Conservation (phyloP, 2,888 invertebrate genomes). For the Muschampia staudingeri region DNA sequence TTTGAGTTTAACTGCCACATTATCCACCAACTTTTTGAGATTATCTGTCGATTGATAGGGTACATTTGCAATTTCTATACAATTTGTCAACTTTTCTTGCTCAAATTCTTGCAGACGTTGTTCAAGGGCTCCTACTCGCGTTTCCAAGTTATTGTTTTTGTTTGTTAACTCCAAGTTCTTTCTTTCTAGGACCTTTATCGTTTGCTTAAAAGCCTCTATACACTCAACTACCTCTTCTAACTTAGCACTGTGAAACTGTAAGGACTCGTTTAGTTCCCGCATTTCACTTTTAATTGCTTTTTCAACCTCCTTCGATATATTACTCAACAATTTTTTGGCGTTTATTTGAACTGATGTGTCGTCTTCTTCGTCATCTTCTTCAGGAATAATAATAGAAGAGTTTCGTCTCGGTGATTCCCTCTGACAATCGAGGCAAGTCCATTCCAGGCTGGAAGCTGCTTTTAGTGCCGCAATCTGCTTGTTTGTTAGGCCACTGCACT, state of each 20-base stretch:
- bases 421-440: slow-evolving; percentile 53
- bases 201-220: not conserved
- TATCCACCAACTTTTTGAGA: not conserved
- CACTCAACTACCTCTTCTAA: not conserved
- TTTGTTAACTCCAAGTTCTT: not conserved
- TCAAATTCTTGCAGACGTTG: not conserved
- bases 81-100: not conserved
- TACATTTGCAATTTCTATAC: not conserved
- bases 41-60: not conserved
- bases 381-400: not conserved
- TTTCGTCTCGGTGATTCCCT: not conserved
- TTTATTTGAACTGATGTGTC: not conserved
- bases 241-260: not conserved
- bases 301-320: not conserved
- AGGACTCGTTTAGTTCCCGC: not conserved
- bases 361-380: not conserved
- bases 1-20: not conserved
- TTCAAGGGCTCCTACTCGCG: not conserved
- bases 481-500: not conserved
- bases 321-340: not conserved
- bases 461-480: not conserved
- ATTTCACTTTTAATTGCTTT: slow-evolving; percentile 1
- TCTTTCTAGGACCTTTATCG: not conserved
- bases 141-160: not conserved
- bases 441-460: not conserved